Evolutionary conservation across 2,888 invertebrate genomes (phyloP).

Genomic region (Seladonia tumulorum): DNA sequence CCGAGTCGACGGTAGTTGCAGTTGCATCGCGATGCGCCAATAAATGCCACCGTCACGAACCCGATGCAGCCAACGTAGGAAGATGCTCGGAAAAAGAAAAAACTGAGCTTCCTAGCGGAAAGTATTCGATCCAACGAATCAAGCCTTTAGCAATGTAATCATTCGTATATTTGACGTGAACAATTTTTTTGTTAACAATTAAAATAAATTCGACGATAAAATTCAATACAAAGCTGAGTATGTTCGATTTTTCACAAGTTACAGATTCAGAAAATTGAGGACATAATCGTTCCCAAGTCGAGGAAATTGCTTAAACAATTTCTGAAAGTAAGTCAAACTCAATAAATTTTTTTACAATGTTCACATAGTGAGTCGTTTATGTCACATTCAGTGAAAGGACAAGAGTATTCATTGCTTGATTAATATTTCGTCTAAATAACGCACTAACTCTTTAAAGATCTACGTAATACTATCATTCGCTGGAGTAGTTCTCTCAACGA

Average conservation of each 20-base stretch:
- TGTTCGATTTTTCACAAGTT: not conserved
- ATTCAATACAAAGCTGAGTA: not conserved
- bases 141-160: not conserved
- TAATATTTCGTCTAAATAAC: not conserved
- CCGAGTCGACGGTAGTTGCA: conserved; percentile 26
- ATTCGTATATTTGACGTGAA: not conserved
- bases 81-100: not conserved
- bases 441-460: not conserved
- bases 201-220: not conserved
- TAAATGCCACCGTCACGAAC: conserved; percentile 45
- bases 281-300: not conserved
- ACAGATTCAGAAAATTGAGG: not conserved
- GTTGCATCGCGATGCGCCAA: conserved; percentile 15
- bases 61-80: not conserved
- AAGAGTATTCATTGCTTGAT: not conserved
- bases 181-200: not conserved
- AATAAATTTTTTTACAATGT: not conserved
- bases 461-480: conserved; percentile 22
- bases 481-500: conserved; percentile 15
- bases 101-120: not conserved
- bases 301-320: not conserved
- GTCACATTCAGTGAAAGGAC: not conserved
- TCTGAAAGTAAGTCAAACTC: not conserved
- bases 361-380: not conserved
- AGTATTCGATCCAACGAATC: not conserved